phyloP scores from a whole-genome alignment of 2,888 invertebrate genomes.

The Eudasyphora cyanicolor region DNA sequence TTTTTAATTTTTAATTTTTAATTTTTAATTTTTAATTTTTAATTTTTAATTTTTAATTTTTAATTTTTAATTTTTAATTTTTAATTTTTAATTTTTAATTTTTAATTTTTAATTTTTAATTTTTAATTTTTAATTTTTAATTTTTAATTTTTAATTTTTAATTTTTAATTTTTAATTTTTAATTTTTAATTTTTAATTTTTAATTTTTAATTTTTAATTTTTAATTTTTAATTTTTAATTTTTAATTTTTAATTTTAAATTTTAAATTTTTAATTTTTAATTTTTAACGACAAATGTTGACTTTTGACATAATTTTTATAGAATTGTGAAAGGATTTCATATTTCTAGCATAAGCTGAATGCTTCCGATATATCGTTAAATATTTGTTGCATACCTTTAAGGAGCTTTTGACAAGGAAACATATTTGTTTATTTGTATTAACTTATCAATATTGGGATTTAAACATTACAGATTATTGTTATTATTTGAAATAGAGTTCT shows the following conservation, averaged over 20 bases:
- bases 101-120: constrained; percentile 6
- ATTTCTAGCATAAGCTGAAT: too few relatives aligned
- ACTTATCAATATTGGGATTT: too few relatives aligned
- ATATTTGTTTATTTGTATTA: too few relatives aligned
- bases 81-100: constrained; percentile 7
- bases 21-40: constrained; percentile 7
- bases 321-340: too few relatives aligned
- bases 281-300: background rate
- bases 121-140: constrained; percentile 7
- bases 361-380: too few relatives aligned
- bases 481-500: too few relatives aligned
- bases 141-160: constrained; percentile 6
- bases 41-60: constrained; percentile 7
- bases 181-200: constrained; percentile 4
- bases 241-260: constrained; percentile 3
- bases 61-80: constrained; percentile 4
- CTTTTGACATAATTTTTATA: too few relatives aligned
- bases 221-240: constrained; percentile 10
- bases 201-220: background rate
- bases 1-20: constrained; percentile 7
- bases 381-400: too few relatives aligned
- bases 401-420: too few relatives aligned
- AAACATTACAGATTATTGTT: too few relatives aligned
- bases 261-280: constrained; percentile 3
- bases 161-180: constrained; percentile 7